Percentiles rank a stretch among this genome's conserved stretches.
These are phyloP conservation scores for Bembecia ichneumoniformis DNA, from an alignment of 2,888 invertebrate species.

Conservation along the genomic window DNA sequence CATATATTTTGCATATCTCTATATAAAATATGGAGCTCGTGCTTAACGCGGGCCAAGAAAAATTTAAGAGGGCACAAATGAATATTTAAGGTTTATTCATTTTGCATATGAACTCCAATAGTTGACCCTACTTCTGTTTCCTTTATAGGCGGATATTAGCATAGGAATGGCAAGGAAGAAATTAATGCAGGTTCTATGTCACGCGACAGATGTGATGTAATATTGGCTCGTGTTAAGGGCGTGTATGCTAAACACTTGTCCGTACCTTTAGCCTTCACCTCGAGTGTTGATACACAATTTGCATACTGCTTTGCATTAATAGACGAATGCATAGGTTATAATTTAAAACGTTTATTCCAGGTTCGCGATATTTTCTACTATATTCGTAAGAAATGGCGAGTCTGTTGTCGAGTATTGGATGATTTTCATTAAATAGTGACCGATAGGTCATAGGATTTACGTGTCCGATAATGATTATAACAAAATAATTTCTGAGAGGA, in stretches of 20 bases:
- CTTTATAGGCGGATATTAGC: background rate
- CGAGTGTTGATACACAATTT: constrained; percentile 3
- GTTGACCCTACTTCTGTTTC: background rate
- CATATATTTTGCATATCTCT: constrained; percentile 17
- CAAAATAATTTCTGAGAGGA: no score
- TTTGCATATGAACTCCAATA: background rate
- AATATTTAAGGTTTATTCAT: background rate
- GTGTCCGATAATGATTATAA: no score
- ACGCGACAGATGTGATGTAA: constrained; percentile 9
- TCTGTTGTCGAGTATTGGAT: no score
- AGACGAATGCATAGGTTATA: background rate
- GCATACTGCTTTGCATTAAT: constrained; percentile 1
- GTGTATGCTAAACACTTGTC: constrained; percentile 20
- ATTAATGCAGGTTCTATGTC: constrained; percentile 2
- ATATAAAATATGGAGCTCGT: constrained; percentile 12
- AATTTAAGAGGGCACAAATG: background rate
- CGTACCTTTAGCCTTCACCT: background rate
- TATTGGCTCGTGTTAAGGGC: constrained; percentile 15
- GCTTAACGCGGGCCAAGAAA: constrained; percentile 2
- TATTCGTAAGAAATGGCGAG: no score
- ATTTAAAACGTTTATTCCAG: no score
- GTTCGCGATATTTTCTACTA: no score
- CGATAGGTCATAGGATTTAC: no score
- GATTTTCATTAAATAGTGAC: no score
- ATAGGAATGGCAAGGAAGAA: background rate